Conservation (phyloP, 2,888 invertebrate genomes). For the Odiellus spinosus region DNA sequence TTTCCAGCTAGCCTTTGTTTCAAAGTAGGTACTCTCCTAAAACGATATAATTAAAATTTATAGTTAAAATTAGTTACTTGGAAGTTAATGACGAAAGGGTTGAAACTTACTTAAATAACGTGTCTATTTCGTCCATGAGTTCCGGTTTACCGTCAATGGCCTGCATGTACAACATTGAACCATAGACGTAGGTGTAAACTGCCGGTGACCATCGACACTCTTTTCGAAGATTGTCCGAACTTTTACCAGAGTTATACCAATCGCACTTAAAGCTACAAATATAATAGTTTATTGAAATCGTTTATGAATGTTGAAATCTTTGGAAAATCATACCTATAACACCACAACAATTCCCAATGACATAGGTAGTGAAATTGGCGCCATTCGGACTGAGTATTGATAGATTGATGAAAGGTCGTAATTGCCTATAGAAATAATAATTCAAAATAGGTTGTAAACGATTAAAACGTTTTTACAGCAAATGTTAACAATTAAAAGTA, state of each 20-base stretch:
- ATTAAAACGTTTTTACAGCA: too few relatives aligned
- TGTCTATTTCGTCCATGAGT: conserved; percentile 39
- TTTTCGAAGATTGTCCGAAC: conserved; percentile 50
- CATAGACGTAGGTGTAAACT: conserved; percentile 78
- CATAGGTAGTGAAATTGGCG: conserved; percentile 82
- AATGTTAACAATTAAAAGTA: too few relatives aligned
- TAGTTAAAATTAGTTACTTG: background rate
- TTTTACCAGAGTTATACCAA: conserved; percentile 59
- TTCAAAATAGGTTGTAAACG: background rate
- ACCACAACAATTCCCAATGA: conserved; percentile 89
- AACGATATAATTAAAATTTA: conserved; percentile 14
- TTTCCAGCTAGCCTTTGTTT: conserved; percentile 89
- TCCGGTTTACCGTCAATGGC: conserved; percentile 32
- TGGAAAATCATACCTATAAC: conserved; percentile 60
- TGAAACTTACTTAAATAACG: conserved; percentile 1
- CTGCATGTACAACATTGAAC: conserved; percentile 61
- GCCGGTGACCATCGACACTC: conserved; percentile 83
- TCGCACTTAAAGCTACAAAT: conserved; percentile 41
- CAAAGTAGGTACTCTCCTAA: conserved; percentile 57
- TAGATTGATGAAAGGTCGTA: conserved; percentile 12
- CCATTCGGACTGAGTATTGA: conserved; percentile 44
- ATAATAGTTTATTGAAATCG: too few relatives aligned
- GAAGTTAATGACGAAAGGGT: background rate
- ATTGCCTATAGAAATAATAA: conserved; percentile 10
- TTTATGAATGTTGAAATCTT: too few relatives aligned